Conservation (phyloP, 2,888 invertebrate species). For the Epistrophe grossulariae region DNA sequence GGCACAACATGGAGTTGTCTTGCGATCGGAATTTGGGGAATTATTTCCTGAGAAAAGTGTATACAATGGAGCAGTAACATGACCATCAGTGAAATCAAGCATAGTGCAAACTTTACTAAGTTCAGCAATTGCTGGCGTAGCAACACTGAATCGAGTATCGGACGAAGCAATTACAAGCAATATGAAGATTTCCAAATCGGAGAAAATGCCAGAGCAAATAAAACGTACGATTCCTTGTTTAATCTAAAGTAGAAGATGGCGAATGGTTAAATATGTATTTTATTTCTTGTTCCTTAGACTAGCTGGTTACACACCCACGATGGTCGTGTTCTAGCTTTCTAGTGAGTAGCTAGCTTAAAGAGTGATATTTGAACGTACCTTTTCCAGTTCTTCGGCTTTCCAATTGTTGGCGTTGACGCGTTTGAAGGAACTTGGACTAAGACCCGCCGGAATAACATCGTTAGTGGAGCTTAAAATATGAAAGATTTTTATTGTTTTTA, state of each 20-base stretch:
- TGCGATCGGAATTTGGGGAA: constrained; percentile 87
- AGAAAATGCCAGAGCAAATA: constrained; percentile 90
- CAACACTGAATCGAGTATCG: constrained; percentile 94
- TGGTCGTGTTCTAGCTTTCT: no score
- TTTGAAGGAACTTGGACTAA: constrained; percentile 91
- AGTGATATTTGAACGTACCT: constrained; percentile 84
- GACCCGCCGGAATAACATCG: constrained; percentile 88
- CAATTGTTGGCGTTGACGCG: constrained; percentile 89
- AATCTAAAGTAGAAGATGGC: constrained; percentile 83
- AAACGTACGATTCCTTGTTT: constrained; percentile 93
- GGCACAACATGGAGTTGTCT: constrained; percentile 91
- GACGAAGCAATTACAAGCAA: constrained; percentile 94
- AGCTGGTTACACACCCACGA: no score
- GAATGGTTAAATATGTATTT: neutral
- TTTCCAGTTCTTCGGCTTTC: constrained; percentile 92
- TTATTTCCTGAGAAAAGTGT: constrained; percentile 86
- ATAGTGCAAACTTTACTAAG: constrained; percentile 90
- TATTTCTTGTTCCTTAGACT: neutral
- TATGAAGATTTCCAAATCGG: constrained; percentile 89
- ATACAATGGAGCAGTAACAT: constrained; percentile 90
- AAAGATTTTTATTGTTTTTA: neutral
- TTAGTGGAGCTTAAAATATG: constrained; percentile 78
- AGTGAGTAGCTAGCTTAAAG: no score
- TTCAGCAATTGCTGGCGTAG: constrained; percentile 93
- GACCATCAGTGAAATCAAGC: constrained; percentile 90